Percentiles rank a stretch among this genome's conserved stretches.
Evolutionary conservation across 2,113 vertebrate genomes (phyloP).

Genomic region (Barbus barbus): DNA sequence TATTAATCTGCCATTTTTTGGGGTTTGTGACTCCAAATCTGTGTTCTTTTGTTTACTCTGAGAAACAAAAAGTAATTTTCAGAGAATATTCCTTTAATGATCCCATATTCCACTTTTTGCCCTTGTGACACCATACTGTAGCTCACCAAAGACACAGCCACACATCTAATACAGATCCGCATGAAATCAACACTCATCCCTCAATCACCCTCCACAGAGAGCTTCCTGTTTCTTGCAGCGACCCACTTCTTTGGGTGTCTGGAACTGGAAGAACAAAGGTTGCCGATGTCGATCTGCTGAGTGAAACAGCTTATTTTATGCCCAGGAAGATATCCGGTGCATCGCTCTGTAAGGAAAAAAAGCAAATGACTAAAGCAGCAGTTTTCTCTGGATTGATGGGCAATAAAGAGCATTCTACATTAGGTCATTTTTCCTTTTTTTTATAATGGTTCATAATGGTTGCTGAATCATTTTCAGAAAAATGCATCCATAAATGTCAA

Average conservation of each 20-base stretch:
- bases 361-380: constrained; percentile 15
- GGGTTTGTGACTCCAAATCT: no score
- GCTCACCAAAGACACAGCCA: background rate
- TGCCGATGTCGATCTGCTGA: background rate
- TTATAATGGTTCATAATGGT: background rate
- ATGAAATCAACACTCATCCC: background rate
- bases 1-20: no score
- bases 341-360: no score
- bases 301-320: constrained; percentile 13
- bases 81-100: background rate
- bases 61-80: no score
- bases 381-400: constrained; percentile 9
- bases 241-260: background rate
- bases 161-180: background rate
- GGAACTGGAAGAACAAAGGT: background rate
- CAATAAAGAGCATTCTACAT: background rate
- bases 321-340: background rate
- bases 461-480: background rate
- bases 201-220: no score
- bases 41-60: background rate
- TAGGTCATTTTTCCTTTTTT: no score
- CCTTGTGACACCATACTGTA: background rate
- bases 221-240: background rate
- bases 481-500: background rate
- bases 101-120: background rate